These are phyloP conservation scores for Lysandra bellargus DNA, from an alignment of 2,888 invertebrate genomes.

Conservation along the genomic window DNA sequence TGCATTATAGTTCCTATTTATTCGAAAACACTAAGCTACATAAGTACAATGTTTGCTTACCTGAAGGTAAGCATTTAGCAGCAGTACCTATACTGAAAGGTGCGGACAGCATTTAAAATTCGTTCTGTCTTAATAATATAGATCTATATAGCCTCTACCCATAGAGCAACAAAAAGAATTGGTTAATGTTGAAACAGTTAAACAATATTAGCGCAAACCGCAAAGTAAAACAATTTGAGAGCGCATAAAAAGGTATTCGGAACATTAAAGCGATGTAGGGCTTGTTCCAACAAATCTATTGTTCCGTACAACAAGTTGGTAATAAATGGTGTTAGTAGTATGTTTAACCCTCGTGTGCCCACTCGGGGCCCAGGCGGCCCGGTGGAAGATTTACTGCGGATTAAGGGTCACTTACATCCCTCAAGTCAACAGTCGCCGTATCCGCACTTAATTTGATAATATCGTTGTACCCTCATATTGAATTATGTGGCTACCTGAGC, in stretches of 20 bases:
- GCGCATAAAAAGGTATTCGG: constrained; percentile 24
- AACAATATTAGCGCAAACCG: background rate
- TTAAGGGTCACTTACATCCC: constrained; percentile 77
- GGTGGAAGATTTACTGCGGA: constrained; percentile 76
- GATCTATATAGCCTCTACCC: background rate
- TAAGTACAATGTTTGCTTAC: no score
- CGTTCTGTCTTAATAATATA: background rate
- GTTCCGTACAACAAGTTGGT: constrained; percentile 57
- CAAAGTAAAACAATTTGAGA: background rate
- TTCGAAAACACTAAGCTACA: no score
- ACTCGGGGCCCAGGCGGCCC: constrained; percentile 47
- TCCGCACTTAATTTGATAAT: constrained; percentile 69
- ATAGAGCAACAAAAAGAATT: background rate
- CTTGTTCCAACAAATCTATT: constrained; percentile 46
- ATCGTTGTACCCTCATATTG: constrained; percentile 56
- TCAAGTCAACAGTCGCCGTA: constrained; percentile 72
- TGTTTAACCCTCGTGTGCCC: constrained; percentile 67
- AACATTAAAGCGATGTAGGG: constrained; percentile 39
- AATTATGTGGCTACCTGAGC: constrained; percentile 48
- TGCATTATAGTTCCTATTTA: no score
- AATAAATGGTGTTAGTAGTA: constrained; percentile 73
- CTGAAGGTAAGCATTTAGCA: no score
- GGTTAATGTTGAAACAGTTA: background rate
- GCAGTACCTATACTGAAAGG: background rate
- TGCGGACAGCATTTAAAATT: background rate